Evolutionary conservation across 2,113 vertebrate genomes (phyloP).

Genomic region (Thalassoma bifasciatum): DNA sequence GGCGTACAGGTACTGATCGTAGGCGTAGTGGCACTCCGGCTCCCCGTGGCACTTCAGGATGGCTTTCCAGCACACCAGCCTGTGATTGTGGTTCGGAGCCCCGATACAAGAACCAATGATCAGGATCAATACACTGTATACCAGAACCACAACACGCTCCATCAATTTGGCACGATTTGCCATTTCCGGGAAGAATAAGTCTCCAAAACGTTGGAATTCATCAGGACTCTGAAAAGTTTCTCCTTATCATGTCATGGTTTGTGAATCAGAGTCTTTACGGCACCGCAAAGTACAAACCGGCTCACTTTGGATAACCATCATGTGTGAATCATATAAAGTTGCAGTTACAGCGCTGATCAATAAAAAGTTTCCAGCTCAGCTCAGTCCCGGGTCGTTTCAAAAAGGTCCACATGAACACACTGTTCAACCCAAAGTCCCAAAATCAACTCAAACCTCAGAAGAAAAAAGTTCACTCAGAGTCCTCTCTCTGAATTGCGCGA

Average conservation of each 20-base stretch:
- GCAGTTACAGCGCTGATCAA: too few relatives aligned
- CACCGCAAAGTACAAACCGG: not conserved
- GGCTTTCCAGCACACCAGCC: constrained; percentile 93
- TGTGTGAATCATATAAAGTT: not conserved
- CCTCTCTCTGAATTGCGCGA: too few relatives aligned
- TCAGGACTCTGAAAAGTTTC: constrained; percentile 75
- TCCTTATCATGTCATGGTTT: constrained; percentile 37
- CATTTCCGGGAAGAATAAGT: constrained; percentile 63
- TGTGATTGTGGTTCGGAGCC: constrained; percentile 83
- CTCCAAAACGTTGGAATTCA: constrained; percentile 73
- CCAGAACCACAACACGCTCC: constrained; percentile 49
- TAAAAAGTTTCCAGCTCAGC: too few relatives aligned
- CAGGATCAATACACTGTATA: constrained; percentile 46
- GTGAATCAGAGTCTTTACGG: not conserved
- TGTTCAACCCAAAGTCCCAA: not conserved
- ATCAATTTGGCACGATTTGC: constrained; percentile 60
- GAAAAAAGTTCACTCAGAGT: not conserved
- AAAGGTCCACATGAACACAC: not conserved
- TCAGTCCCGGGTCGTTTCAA: not conserved
- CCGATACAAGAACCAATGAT: constrained; percentile 66
- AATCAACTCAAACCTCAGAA: not conserved
- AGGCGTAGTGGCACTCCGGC: constrained; percentile 90
- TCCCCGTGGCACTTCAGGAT: constrained; percentile 90
- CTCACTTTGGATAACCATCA: not conserved
- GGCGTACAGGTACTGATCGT: constrained; percentile 89